Base-by-base conservation (phyloP, 2,888 invertebrate species). In the Tetheella fluctuosa region DNA sequence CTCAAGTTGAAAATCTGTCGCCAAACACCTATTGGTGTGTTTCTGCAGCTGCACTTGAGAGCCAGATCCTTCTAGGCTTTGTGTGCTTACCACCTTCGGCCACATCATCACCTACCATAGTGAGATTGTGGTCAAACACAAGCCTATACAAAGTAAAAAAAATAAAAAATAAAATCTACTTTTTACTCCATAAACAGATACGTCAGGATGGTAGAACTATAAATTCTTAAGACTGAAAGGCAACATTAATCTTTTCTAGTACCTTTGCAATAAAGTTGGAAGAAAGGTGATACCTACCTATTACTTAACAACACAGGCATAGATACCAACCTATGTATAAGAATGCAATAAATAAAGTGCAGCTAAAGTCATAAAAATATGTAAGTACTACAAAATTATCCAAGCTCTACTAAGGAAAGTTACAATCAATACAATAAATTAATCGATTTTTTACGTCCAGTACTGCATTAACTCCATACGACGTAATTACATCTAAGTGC, bases 401-500 rank as follows among this genome's bases (percentile, higher is more conserved):
- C 20, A 48, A 48, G 20, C 48, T 10, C 48, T 39, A 20, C 48
- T 48, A 48, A 48, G 42, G 34, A 55, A 55, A 37, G 55, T 34
- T 37, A 55, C 58, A 58, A 60, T 62, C 42, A 42, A 54, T 54
- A 57, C 42, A 42, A 54, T 54, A 57, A 52, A 39, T 42, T 13
- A 57, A 53, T 37, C 57, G 53, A 54, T 54, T 54, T 39, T 54
- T 57, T 57, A 23, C 52, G 8, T 15, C 10, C 57, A 58, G 37
- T 28, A 20, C 58, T 20, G 59, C 61, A 34, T 34, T 0, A 34
- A 13, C 2, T 13, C 34, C 34, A 13, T 34, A 13, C 66, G 62
- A 73, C 71, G 77, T 68, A 77, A 80, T 81, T 71, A 76, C 60
- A 67, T 34, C 48, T 66, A 71, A 79, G 73, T 73, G 73, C 68